Conservation (phyloP, 2,113 vertebrate genomes). For the Pterocles burchelli region DNA sequence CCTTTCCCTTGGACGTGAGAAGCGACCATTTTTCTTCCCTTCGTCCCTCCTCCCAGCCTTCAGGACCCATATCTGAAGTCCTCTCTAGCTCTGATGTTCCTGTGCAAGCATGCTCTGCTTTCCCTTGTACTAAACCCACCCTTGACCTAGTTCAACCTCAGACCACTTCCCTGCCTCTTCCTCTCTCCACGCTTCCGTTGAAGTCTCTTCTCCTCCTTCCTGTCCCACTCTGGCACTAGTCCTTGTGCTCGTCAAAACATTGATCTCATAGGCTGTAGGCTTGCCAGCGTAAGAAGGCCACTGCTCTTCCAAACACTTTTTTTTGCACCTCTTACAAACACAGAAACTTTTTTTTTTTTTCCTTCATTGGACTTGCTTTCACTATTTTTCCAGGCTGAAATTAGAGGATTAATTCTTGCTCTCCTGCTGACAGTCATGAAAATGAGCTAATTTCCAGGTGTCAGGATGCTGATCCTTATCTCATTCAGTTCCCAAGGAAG, state of each 20-base stretch:
- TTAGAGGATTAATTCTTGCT: constrained; percentile 17
- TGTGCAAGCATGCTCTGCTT: background rate
- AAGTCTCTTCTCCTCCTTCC: background rate
- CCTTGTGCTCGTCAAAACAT: constrained; percentile 47
- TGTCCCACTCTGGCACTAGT: background rate
- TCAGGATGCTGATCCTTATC: constrained; percentile 17
- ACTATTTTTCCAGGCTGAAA: constrained; percentile 16
- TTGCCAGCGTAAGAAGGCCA: constrained; percentile 44
- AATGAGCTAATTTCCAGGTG: constrained; percentile 20
- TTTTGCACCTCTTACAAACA: background rate
- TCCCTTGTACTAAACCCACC: background rate
- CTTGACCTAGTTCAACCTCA: background rate
- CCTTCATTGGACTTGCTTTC: background rate
- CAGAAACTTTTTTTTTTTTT: background rate
- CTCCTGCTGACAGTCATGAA: constrained; percentile 23
- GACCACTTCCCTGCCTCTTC: background rate
- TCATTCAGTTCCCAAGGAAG: constrained; percentile 1
- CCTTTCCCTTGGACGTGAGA: background rate
- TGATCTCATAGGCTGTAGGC: constrained; percentile 34
- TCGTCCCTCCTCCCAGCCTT: background rate
- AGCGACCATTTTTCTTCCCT: background rate
- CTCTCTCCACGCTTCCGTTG: background rate
- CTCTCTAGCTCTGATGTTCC: background rate
- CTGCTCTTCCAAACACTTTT: constrained; percentile 4
- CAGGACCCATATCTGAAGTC: background rate